phyloP scores from a whole-genome alignment of 2,888 invertebrate species.

The Apodemia zela region DNA sequence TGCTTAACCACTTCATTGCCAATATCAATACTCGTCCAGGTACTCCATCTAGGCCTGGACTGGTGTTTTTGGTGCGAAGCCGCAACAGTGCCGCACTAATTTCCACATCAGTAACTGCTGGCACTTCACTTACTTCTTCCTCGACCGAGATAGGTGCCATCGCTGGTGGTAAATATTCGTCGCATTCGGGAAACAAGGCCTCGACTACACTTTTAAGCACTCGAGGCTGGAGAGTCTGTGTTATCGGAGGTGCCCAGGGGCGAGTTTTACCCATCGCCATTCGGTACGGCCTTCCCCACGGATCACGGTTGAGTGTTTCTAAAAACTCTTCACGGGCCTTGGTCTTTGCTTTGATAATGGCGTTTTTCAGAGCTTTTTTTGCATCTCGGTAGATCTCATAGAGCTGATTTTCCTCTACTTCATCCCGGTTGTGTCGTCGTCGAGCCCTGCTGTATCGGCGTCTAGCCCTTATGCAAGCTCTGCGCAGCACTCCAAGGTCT shows the following conservation, averaged over 20 bases:
- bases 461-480: neutral
- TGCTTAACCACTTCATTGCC: slow-evolving; percentile 2
- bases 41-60: slow-evolving; percentile 20
- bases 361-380: neutral
- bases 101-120: no score
- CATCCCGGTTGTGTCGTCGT: neutral
- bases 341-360: neutral
- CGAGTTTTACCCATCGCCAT: slow-evolving; percentile 17
- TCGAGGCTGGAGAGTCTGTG: slow-evolving; percentile 3
- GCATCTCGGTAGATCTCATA: neutral
- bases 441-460: neutral
- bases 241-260: slow-evolving; percentile 20
- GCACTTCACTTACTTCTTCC: no score
- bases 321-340: neutral
- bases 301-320: slow-evolving; percentile 16
- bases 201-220: neutral
- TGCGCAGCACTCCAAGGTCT: neutral
- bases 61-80: slow-evolving; percentile 16
- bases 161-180: neutral
- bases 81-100: neutral
- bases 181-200: slow-evolving; percentile 1
- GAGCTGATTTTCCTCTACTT: neutral
- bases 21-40: slow-evolving; percentile 10
- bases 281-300: slow-evolving; percentile 23
- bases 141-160: no score